Evolutionary conservation across 1,140 invertebrate species (phyloP).

Genomic region (Euglossa dilemma): DNA sequence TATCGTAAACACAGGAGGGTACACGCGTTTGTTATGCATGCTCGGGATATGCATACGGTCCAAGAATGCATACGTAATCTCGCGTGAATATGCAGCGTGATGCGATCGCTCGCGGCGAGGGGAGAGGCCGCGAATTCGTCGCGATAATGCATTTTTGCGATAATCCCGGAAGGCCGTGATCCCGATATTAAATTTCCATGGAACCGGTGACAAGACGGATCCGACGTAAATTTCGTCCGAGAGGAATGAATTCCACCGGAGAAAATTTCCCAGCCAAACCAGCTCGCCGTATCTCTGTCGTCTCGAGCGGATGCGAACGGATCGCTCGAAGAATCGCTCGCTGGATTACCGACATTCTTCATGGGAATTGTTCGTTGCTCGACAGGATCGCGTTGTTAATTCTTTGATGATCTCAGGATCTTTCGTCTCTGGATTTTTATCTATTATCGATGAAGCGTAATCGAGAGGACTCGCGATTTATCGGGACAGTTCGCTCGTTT

Average conservation of each 20-base stretch:
- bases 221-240: neutral
- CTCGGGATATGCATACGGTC: conserved; percentile 27
- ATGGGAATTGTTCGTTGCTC: conserved; percentile 4
- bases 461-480: neutral
- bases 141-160: conserved; percentile 9
- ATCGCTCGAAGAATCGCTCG: neutral
- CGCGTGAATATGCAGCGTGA: conserved; percentile 43
- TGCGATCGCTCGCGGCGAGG: neutral
- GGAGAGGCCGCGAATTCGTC: neutral
- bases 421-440: neutral
- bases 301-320: neutral
- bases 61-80: conserved; percentile 52
- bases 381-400: conserved; percentile 7
- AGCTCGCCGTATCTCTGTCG: neutral
- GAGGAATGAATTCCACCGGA: neutral
- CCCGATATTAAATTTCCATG: conserved; percentile 5
- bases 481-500: neutral
- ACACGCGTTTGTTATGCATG: conserved; percentile 41
- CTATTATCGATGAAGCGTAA: conserved; percentile 1
- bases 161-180: neutral
- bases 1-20: conserved; percentile 29
- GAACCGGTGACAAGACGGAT: no score
- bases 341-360: conserved; percentile 15
- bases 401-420: conserved; percentile 3
- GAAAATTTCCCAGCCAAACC: neutral